Percentiles rank a stretch among this genome's conserved stretches.
Conservation (phyloP, 2,113 vertebrate genomes). For the Otocyon megalotis region DNA sequence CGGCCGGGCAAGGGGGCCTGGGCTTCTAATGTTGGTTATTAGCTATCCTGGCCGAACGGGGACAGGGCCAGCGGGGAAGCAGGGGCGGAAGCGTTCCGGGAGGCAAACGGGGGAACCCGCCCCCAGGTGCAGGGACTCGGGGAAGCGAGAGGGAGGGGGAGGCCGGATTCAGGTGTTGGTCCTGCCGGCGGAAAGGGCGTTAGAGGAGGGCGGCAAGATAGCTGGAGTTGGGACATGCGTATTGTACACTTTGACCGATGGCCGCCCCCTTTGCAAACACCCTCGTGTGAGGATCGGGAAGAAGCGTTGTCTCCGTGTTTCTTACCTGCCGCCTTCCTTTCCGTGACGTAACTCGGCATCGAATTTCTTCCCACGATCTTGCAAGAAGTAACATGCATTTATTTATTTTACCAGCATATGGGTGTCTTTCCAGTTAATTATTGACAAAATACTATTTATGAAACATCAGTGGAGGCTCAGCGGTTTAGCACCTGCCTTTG, state of each 20-base stretch:
- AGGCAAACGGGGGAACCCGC: background rate
- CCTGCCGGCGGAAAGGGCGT: background rate
- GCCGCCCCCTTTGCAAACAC: background rate
- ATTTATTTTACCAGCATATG: constrained; percentile 43
- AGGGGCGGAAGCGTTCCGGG: background rate
- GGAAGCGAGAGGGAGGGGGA: background rate
- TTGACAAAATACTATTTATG: constrained; percentile 13
- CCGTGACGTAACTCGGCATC: background rate
- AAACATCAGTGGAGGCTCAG: background rate
- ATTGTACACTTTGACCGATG: background rate
- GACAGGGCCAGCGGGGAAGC: background rate
- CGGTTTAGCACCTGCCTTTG: too few relatives aligned
- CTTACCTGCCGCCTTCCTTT: background rate
- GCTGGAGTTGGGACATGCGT: background rate
- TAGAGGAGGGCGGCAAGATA: background rate
- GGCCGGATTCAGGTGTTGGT: background rate
- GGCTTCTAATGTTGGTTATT: background rate
- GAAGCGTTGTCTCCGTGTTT: background rate
- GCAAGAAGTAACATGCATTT: constrained; percentile 6
- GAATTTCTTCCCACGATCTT: background rate
- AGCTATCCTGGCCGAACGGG: background rate
- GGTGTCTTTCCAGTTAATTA: constrained; percentile 32
- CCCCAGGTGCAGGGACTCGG: background rate
- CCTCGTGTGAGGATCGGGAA: background rate
- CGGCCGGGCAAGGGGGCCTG: background rate